These are phyloP conservation scores for Fragariocoptes setiger DNA, from an alignment of 1,140 invertebrate species.

Conservation along the genomic window DNA sequence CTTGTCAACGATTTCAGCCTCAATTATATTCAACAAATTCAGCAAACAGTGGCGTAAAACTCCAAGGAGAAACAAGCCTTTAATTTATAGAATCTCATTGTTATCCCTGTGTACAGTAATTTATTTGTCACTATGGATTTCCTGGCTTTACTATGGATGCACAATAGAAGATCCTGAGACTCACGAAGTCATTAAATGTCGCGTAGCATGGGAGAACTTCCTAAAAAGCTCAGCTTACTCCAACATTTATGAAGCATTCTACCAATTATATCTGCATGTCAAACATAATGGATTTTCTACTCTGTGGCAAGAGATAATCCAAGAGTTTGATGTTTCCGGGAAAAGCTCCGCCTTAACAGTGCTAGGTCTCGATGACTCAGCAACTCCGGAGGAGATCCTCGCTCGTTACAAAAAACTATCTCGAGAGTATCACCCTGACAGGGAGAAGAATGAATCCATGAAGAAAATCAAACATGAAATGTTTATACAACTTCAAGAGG, in stretches of 20 bases:
- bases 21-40: constrained; percentile 15
- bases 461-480: constrained; percentile 33
- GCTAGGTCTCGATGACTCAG: constrained; percentile 14
- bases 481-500: constrained; percentile 72
- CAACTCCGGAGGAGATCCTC: constrained; percentile 54
- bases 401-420: constrained; percentile 41
- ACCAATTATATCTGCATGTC: constrained; percentile 37
- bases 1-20: constrained; percentile 8
- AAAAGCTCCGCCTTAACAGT: constrained; percentile 64
- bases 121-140: constrained; percentile 36
- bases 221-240: constrained; percentile 48
- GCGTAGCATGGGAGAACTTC: constrained; percentile 58
- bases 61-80: constrained; percentile 21
- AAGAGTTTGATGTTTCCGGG: constrained; percentile 47
- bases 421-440: constrained; percentile 68
- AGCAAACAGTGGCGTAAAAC: constrained; percentile 40
- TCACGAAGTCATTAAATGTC: constrained; percentile 38
- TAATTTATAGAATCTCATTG: constrained; percentile 16
- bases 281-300: constrained; percentile 40
- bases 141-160: constrained; percentile 62
- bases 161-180: constrained; percentile 50
- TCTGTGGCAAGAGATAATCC: constrained; percentile 51
- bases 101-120: constrained; percentile 27
- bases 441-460: constrained; percentile 32
- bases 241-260: constrained; percentile 34